Evolutionary conservation across 92 coral and sea anemone genomes (phyloP), one percentile per base, ranked within the genome.

Genomic region (Palythoa caribaeorum): DNA sequence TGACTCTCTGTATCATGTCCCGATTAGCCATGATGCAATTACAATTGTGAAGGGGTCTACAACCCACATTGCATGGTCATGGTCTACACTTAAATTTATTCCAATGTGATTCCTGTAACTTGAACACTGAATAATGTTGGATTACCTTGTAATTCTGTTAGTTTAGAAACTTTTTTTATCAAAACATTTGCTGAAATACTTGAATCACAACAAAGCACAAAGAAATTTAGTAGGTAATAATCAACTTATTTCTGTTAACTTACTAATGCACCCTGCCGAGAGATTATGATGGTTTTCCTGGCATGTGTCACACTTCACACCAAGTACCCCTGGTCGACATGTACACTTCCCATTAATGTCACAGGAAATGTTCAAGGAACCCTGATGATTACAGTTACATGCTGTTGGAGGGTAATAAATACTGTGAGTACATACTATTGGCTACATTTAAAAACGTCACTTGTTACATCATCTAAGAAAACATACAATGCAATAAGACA

Each of bases 271-370:
- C 9, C 98, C 98, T 48, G 96, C 99, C 11, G 98, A 90, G 54
- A 97, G 90, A 78, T 97, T 97, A 79, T 95, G 95, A 47, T 93
- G 93, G 92, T 97, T 97, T 87, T 95, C 99, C 71, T 89, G 90
- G 63, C 99, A 97, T 65, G 94, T 87, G 76, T 91, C 94, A 79
- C 99, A 97, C 90, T 97, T 97, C 85, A 92, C 89, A 57, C 99
- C 99, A 81, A 97, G 94, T 15, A 97, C 99, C 20, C 99, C 99
- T 0, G 94, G 94, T 65, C 95, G 93, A 66, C 99, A 97, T 55
- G 55, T 78, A 55, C 99, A 97, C 47, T 88, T 90, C 10, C 99
- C 99, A 74, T 87, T 89, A 71, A 89, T 94, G 59, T 95, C 88
- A 88, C 99, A 97, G 63, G 96, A 88, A 57, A 87, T 97, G 68